Evolutionary conservation across 2,797 vertebrate species (phyloP).

Genomic region (Gymnoscopelus braueri): DNA sequence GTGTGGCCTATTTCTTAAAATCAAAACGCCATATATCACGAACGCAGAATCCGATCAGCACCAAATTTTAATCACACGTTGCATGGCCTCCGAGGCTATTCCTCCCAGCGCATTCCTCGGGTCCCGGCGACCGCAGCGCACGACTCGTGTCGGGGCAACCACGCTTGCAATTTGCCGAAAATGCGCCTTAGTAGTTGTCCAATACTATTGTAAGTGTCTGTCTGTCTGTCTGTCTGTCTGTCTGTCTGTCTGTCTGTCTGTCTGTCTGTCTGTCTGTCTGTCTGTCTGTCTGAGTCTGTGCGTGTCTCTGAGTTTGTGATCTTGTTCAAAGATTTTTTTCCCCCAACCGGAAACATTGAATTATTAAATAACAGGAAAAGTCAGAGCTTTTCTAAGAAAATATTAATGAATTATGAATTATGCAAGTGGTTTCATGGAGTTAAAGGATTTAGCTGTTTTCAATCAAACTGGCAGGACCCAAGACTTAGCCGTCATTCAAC

Average conservation of each 20-base stretch:
- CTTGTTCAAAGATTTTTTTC: constrained; percentile 6
- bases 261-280: neutral
- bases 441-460: constrained; percentile 45
- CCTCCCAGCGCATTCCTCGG: too few species aligned
- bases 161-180: too few species aligned
- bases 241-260: neutral
- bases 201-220: neutral
- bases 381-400: constrained; percentile 31
- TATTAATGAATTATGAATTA: constrained; percentile 41
- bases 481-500: too few species aligned
- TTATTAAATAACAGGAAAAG: constrained; percentile 39
- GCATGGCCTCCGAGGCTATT: too few species aligned
- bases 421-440: constrained; percentile 39
- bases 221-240: neutral
- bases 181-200: too few species aligned
- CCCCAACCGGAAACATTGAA: constrained; percentile 18
- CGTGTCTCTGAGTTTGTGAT: neutral
- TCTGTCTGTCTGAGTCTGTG: neutral
- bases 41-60: too few species aligned
- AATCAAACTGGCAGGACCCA: neutral
- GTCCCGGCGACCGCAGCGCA: too few species aligned
- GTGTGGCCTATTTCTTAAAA: neutral
- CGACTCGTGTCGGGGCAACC: too few species aligned
- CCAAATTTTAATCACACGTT: too few species aligned
- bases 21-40: too few species aligned